Conservation (phyloP, 2,888 invertebrate species). For the Omphaloscelis lunosa region DNA sequence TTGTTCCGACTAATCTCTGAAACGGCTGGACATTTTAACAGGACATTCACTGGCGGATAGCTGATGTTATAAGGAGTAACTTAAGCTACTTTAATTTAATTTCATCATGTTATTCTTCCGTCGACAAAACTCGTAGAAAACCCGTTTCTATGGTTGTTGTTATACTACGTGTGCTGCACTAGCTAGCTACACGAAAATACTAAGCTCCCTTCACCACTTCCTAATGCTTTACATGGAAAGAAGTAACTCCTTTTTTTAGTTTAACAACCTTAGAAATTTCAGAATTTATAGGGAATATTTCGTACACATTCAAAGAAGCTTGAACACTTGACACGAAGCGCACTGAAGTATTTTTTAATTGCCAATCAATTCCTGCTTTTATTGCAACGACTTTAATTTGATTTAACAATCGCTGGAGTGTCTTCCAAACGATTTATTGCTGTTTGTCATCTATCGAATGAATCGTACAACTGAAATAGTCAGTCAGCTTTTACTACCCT, state of each 20-base stretch:
- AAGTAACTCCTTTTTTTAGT: not conserved
- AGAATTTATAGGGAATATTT: not conserved
- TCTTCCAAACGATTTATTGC: constrained; percentile 43
- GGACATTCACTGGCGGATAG: not conserved
- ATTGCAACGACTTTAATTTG: constrained; percentile 37
- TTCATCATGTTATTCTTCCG: too few relatives aligned
- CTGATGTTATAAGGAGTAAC: too few relatives aligned
- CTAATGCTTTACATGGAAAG: not conserved
- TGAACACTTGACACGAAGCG: constrained; percentile 7
- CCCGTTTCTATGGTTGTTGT: too few relatives aligned
- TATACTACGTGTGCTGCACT: too few relatives aligned
- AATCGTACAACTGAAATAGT: constrained; percentile 15
- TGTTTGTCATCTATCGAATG: constrained; percentile 46
- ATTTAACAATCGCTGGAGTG: constrained; percentile 41
- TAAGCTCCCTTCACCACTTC: not conserved
- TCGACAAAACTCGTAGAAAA: too few relatives aligned
- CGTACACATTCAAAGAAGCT: not conserved
- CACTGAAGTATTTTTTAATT: constrained; percentile 19
- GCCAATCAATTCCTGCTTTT: constrained; percentile 27
- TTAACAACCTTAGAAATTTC: not conserved
- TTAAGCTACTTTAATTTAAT: too few relatives aligned
- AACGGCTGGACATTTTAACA: not conserved
- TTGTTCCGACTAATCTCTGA: not conserved
- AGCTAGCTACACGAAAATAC: not conserved
- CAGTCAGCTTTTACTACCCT: constrained; percentile 12